These are phyloP conservation scores for Corythoichthys haematopterus DNA, from an alignment of 2,113 vertebrate genomes.

Conservation along the genomic window DNA sequence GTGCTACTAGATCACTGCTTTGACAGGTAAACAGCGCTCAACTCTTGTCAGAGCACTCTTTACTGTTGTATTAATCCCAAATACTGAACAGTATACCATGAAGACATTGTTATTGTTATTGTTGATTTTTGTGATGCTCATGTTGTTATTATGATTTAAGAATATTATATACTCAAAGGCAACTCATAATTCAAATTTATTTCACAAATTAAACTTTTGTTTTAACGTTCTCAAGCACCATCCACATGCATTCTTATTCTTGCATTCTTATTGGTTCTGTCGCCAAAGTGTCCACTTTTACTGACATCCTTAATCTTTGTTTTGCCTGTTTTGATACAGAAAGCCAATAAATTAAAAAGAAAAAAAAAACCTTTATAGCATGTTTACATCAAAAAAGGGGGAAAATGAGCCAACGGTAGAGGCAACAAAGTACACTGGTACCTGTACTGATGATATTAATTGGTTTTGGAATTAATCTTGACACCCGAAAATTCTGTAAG, in stretches of 20 bases:
- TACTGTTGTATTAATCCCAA: neutral
- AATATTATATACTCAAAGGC: neutral
- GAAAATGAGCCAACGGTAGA: too few relatives aligned
- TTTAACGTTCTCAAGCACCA: neutral
- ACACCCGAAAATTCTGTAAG: too few relatives aligned
- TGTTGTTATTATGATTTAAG: neutral
- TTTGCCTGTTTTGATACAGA: too few relatives aligned
- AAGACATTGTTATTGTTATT: neutral
- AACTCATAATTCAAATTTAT: neutral
- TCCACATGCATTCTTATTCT: neutral
- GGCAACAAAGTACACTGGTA: too few relatives aligned
- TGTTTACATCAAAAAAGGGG: too few relatives aligned
- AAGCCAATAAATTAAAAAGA: too few relatives aligned
- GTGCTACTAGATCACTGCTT: constrained; percentile 5
- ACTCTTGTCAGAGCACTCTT: neutral
- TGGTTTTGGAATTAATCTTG: too few relatives aligned
- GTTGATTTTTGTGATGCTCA: neutral
- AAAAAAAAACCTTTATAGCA: too few relatives aligned
- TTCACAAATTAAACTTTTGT: neutral
- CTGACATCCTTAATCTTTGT: too few relatives aligned
- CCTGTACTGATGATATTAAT: too few relatives aligned
- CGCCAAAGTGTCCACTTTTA: too few relatives aligned
- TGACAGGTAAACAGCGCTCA: neutral
- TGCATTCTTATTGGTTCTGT: neutral
- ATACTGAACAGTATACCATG: neutral